phyloP scores from a whole-genome alignment of 2,888 invertebrate genomes.

The Cynaeus angustus region DNA sequence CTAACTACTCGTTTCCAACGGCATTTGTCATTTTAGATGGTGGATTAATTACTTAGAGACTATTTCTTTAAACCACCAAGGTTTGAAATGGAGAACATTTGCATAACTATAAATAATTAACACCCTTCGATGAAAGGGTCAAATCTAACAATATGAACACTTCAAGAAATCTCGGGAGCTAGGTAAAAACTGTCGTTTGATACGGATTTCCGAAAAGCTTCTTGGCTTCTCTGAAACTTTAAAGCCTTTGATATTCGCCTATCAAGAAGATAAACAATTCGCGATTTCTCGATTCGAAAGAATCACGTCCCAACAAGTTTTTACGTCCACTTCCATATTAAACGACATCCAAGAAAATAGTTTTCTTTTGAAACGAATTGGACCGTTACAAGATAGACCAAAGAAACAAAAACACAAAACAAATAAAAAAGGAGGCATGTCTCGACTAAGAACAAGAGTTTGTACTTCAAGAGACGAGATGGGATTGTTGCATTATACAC shows the following conservation, averaged over 20 bases:
- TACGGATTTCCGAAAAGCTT: conserved; percentile 1
- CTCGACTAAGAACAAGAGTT: conserved; percentile 41
- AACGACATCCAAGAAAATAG: conserved; percentile 44
- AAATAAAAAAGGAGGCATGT: conserved; percentile 26
- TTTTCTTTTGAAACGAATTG: conserved; percentile 41
- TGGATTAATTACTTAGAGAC: conserved; percentile 13
- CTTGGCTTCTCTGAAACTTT: conserved; percentile 17
- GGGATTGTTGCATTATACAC: conserved; percentile 24
- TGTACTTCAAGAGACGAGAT: conserved; percentile 27
- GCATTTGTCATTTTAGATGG: conserved; percentile 5
- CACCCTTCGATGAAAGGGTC: neutral
- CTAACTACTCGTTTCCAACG: conserved; percentile 16
- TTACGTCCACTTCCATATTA: conserved; percentile 40
- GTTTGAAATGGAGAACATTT: neutral
- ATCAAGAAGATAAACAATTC: conserved; percentile 40
- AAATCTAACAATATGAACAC: too few species aligned
- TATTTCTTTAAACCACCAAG: conserved; percentile 5
- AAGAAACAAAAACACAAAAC: conserved; percentile 41
- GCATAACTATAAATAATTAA: conserved; percentile 13
- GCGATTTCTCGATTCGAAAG: conserved; percentile 26
- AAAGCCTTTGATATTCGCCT: conserved; percentile 7
- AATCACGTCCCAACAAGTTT: conserved; percentile 40
- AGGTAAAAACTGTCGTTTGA: too few species aligned
- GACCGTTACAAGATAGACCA: conserved; percentile 35
- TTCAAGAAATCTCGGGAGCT: too few species aligned